Evolutionary conservation across 2,888 invertebrate species (phyloP).

Genomic region (Orchestes rusci): DNA sequence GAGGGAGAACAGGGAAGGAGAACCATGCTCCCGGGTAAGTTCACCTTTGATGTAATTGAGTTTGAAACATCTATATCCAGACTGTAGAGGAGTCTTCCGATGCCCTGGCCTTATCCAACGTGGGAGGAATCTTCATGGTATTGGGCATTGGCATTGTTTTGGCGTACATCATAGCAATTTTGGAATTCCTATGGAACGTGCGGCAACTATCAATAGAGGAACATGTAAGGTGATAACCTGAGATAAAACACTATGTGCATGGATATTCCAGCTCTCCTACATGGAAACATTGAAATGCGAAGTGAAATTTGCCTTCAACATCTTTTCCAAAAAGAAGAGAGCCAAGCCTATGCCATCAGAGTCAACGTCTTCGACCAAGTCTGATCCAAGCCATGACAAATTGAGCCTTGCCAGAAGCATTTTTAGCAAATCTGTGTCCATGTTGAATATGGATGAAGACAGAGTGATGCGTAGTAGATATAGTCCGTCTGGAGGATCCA

Average conservation of each 20-base stretch:
- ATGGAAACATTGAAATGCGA: slow-evolving; percentile 64
- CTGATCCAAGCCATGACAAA: slow-evolving; percentile 34
- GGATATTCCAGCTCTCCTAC: slow-evolving; percentile 52
- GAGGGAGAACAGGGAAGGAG: slow-evolving; percentile 54
- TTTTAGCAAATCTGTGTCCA: slow-evolving; percentile 29
- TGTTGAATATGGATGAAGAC: slow-evolving; percentile 27
- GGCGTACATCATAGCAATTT: slow-evolving; percentile 65
- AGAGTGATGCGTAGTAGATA: background rate
- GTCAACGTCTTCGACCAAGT: slow-evolving; percentile 26
- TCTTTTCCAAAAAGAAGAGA: slow-evolving; percentile 67
- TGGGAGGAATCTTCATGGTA: slow-evolving; percentile 86
- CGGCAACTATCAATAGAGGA: slow-evolving; percentile 70
- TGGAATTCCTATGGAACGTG: slow-evolving; percentile 81
- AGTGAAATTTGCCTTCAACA: slow-evolving; percentile 60
- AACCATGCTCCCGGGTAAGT: slow-evolving; percentile 31
- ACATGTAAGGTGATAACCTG: slow-evolving; percentile 50
- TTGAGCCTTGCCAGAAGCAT: slow-evolving; percentile 29
- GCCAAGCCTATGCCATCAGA: slow-evolving; percentile 37
- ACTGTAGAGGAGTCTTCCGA: too few relatives aligned
- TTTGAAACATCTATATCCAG: too few relatives aligned
- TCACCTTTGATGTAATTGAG: background rate
- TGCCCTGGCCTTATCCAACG: slow-evolving; percentile 69
- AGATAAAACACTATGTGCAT: background rate
- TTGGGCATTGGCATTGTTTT: slow-evolving; percentile 64
- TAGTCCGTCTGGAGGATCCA: too few relatives aligned